phyloP scores from a whole-genome alignment of 2,113 vertebrate species.

The Ciconia stormi region DNA sequence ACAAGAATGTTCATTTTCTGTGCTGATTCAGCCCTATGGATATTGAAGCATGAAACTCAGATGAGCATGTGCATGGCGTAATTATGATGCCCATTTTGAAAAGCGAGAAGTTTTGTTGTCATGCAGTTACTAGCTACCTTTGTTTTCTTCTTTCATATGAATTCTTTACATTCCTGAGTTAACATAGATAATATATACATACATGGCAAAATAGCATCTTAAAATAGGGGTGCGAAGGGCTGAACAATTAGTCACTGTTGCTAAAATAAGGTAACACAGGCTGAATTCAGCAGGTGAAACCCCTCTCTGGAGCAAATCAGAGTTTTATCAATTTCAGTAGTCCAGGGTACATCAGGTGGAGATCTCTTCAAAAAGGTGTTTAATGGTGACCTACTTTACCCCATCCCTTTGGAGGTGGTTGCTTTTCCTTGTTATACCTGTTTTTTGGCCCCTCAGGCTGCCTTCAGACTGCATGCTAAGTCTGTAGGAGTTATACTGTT shows the following conservation, averaged over 20 bases:
- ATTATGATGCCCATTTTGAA: not conserved
- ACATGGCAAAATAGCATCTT: not conserved
- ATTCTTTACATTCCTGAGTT: constrained; percentile 17
- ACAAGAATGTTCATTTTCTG: not conserved
- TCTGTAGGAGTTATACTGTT: not conserved
- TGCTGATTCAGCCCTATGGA: constrained; percentile 2
- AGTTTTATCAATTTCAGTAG: not conserved
- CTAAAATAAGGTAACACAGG: not conserved
- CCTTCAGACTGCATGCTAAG: not conserved
- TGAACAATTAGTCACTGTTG: not conserved
- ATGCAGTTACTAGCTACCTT: not conserved
- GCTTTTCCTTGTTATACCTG: constrained; percentile 15
- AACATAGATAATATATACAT: not conserved
- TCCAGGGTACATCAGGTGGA: not conserved
- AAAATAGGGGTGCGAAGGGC: not conserved
- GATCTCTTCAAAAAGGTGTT: not conserved
- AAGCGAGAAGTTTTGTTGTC: not conserved
- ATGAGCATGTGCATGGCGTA: not conserved
- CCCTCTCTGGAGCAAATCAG: not conserved
- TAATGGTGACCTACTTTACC: constrained; percentile 21
- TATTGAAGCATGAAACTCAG: not conserved
- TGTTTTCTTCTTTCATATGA: not conserved
- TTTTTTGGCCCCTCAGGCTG: constrained; percentile 1
- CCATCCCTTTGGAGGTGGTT: not conserved
- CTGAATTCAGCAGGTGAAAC: not conserved